Evolutionary conservation across 2,113 vertebrate species (phyloP), one percentile per base, ranked within the genome.

Genomic region (Lamprotornis superbus): DNA sequence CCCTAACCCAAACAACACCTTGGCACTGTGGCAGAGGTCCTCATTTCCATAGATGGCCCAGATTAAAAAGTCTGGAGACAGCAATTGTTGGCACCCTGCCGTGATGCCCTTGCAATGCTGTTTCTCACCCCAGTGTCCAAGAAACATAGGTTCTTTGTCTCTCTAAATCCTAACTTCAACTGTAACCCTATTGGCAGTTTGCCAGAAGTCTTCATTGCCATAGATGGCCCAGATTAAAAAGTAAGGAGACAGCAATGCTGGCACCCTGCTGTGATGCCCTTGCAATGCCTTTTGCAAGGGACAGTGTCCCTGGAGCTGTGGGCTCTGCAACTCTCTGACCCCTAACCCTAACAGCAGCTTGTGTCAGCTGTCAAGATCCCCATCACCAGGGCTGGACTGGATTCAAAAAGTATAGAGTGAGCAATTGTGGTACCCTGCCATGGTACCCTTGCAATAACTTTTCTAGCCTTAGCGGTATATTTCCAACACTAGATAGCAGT

Each of bases 361-460:
- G 11, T 52, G 11, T 42, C 53, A 77, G 25, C 53, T 37, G 27
- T 21, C 17, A 16, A 52, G 46, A 33, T 27, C 27, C 46, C 14
- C 17, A 18, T 59, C 27, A 31, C 37, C 31, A 68, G 37, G 31
- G 31, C 37, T 65, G 42, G n/a, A n/a, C n/a, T 28, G 15, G 50
- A 57, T 49, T 24, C 8, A 77, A 42, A 50, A 50, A 37, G 4
- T 17, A 35, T 15, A 31, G 37, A 42, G 11, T 22, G 25, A 59
- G 25, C 20, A 50, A 5, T 25, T 0, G 0, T 49, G 24, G 31
- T 24, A 42, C 25, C 56, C n/a, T 56, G 28, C 30, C 6, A 6
- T 13, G 21, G 35, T 50, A 33, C 9, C 20, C 37, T 67, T 59
- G 35, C 44, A 65, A 21, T 50, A 35, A 30, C 31, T 67, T 31